Conservation (phyloP, 2,888 invertebrate genomes). For the Ditula angustiorana region DNA sequence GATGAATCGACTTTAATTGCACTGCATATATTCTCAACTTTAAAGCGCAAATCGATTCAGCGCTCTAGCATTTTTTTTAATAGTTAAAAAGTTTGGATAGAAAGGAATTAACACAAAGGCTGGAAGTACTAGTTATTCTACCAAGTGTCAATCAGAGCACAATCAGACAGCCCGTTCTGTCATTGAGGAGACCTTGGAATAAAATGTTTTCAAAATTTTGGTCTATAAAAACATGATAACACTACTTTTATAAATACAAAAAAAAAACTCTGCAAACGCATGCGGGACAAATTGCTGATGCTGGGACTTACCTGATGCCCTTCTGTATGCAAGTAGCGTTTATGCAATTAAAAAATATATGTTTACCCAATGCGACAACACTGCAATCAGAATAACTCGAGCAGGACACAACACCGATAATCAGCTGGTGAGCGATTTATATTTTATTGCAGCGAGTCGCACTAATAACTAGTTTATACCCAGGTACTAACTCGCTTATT, state of each 20-base stretch:
- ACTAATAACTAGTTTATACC: background rate
- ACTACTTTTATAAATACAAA: conserved; percentile 2
- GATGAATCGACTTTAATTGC: conserved; percentile 30
- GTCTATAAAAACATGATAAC: conserved; percentile 3
- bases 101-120: background rate
- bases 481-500: background rate
- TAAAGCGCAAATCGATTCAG: background rate
- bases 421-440: conserved; percentile 15
- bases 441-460: background rate
- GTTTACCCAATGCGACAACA: conserved; percentile 8
- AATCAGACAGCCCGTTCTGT: background rate
- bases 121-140: background rate
- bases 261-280: conserved; percentile 13
- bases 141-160: conserved; percentile 18
- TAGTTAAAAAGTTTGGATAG: background rate
- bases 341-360: conserved; percentile 23
- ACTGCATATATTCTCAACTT: conserved; percentile 3
- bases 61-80: background rate
- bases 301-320: conserved; percentile 17
- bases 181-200: conserved; percentile 4
- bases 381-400: conserved; percentile 8
- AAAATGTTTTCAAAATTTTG: conserved; percentile 18
- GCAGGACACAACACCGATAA: conserved; percentile 4
- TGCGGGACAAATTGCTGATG: conserved; percentile 21
- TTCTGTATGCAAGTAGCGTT: conserved; percentile 21